phyloP scores from a whole-genome alignment of 2,888 invertebrate genomes.

The Pristionchus mayeri region DNA sequence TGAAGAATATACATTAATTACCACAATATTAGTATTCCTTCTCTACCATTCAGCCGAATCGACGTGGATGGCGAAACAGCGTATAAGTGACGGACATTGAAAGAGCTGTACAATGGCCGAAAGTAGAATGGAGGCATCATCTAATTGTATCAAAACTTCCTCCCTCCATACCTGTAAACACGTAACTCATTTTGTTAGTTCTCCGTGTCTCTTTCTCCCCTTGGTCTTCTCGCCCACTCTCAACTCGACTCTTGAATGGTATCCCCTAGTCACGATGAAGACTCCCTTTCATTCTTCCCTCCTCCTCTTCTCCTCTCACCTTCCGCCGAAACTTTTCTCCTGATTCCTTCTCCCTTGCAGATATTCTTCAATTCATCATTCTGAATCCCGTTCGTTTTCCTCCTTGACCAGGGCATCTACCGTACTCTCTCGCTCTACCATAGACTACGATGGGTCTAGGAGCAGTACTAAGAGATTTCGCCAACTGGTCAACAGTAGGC shows the following conservation, averaged over 20 bases:
- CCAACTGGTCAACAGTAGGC: constrained; percentile 66
- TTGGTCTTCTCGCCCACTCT: not conserved
- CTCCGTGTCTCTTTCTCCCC: not conserved
- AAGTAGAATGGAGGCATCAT: too few species aligned
- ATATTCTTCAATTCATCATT: not conserved
- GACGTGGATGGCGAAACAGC: too few species aligned
- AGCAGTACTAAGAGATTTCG: constrained; percentile 64
- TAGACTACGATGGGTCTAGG: constrained; percentile 52
- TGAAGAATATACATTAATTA: too few species aligned
- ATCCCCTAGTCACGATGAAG: not conserved
- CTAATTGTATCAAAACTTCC: too few species aligned
- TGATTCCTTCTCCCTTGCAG: not conserved
- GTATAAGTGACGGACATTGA: too few species aligned
- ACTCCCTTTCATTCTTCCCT: constrained; percentile 37
- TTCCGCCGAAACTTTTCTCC: not conserved
- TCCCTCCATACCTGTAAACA: not conserved
- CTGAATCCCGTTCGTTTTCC: constrained; percentile 4
- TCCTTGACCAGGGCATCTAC: constrained; percentile 33
- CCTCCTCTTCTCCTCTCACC: constrained; percentile 19
- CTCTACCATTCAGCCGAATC: too few species aligned
- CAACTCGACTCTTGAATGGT: not conserved
- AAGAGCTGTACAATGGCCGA: too few species aligned
- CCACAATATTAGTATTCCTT: too few species aligned
- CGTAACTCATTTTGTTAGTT: not conserved
- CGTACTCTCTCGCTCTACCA: not conserved